A percentile compares a stretch with the other conserved stretches of the same genome.
Conservation (phyloP, 1,140 invertebrate species). For the Thaumetopoea pityocampa region DNA sequence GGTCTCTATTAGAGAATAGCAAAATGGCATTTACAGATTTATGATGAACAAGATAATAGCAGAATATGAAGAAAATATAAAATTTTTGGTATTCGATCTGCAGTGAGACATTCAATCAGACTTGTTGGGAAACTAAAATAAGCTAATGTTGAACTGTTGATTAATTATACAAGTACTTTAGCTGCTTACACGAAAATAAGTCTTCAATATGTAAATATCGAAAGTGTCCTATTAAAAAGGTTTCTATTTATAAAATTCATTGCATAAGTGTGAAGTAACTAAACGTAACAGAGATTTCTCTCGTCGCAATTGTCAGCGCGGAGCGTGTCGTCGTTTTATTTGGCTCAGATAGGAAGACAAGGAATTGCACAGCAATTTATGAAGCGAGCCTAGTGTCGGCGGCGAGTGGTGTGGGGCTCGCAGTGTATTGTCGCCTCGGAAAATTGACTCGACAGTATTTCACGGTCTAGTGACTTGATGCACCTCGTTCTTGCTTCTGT, state of each 20-base stretch:
- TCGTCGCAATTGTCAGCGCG: constrained; percentile 12
- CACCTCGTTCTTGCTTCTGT: constrained; percentile 35
- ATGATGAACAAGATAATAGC: too few species aligned
- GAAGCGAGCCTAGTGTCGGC: constrained; percentile 39
- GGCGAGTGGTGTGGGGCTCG: constrained; percentile 28
- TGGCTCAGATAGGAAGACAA: constrained; percentile 29
- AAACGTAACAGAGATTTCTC: constrained; percentile 14
- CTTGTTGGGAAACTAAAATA: too few species aligned
- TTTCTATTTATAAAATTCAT: neutral
- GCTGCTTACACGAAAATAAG: too few species aligned
- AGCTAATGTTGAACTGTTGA: too few species aligned
- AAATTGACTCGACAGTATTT: constrained; percentile 66
- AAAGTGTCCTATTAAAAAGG: too few species aligned
- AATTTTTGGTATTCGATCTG: too few species aligned
- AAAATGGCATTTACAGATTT: too few species aligned
- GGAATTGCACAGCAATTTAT: constrained; percentile 53
- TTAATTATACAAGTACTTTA: too few species aligned
- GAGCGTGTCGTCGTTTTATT: constrained; percentile 23
- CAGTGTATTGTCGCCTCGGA: constrained; percentile 49
- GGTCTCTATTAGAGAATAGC: too few species aligned
- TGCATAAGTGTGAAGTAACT: constrained; percentile 3
- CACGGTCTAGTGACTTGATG: constrained; percentile 57
- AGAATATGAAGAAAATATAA: too few species aligned
- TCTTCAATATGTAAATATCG: too few species aligned
- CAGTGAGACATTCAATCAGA: too few species aligned